Evolutionary conservation across 2,113 vertebrate genomes (phyloP).

Genomic region (Cettia cetti): DNA sequence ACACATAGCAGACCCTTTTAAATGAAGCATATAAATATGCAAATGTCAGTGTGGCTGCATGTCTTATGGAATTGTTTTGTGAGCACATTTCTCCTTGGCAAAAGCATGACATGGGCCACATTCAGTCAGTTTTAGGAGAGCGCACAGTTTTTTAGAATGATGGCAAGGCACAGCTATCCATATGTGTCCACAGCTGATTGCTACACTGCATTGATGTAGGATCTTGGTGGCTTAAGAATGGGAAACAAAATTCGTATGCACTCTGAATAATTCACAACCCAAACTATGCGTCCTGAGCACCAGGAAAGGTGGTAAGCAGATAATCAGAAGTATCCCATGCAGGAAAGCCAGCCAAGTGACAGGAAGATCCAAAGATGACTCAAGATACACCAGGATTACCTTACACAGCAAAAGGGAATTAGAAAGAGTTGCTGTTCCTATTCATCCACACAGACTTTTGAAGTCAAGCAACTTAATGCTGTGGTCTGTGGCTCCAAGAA

Average conservation of each 20-base stretch:
- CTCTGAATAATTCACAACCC: neutral
- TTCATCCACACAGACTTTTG: neutral
- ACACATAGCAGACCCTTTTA: neutral
- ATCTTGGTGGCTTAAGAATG: neutral
- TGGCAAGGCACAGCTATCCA: neutral
- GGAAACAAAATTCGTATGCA: neutral
- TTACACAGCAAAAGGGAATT: neutral
- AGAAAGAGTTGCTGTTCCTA: neutral
- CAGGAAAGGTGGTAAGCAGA: neutral
- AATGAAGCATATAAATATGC: neutral
- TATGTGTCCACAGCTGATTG: neutral
- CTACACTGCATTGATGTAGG: neutral
- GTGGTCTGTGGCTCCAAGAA: slow-evolving; percentile 8
- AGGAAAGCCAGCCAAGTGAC: neutral
- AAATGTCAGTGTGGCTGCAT: neutral
- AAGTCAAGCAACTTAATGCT: neutral
- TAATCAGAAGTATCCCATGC: neutral
- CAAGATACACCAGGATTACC: neutral
- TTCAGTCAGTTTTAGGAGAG: neutral
- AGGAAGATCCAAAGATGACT: neutral
- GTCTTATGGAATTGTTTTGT: neutral
- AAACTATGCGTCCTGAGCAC: neutral
- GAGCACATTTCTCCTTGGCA: neutral
- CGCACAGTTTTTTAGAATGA: neutral
- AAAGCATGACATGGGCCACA: neutral